phyloP scores from a whole-genome alignment of 2,888 invertebrate genomes.

The Phengaris arion region DNA sequence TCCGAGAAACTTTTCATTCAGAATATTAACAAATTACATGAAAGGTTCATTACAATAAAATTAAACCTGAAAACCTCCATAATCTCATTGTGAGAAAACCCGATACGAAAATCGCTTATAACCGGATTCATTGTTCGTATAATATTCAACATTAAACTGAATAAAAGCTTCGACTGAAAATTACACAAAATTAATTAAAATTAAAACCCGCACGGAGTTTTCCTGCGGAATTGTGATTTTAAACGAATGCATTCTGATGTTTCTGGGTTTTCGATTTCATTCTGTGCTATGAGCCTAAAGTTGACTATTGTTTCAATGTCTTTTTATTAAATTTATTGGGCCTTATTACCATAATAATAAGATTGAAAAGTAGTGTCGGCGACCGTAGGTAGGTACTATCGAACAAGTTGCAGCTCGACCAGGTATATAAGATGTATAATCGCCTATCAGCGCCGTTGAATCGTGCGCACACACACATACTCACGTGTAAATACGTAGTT shows the following conservation, averaged over 20 bases:
- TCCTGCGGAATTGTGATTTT: slow-evolving; percentile 5
- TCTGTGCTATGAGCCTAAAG: neutral
- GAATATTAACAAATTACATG: neutral
- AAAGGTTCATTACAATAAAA: slow-evolving; percentile 11
- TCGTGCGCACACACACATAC: too few species aligned
- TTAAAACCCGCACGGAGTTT: neutral
- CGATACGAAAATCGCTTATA: slow-evolving; percentile 6
- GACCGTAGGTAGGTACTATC: too few species aligned
- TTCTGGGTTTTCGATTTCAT: neutral
- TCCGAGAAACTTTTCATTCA: neutral
- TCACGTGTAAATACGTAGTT: too few species aligned
- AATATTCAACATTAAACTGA: slow-evolving; percentile 10
- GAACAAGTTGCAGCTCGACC: too few species aligned
- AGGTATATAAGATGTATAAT: too few species aligned
- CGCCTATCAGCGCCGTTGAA: too few species aligned
- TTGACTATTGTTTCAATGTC: neutral
- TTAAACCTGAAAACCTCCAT: neutral
- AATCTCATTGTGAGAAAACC: slow-evolving; percentile 9
- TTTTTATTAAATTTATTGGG: neutral
- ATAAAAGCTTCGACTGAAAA: slow-evolving; percentile 2
- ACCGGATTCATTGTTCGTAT: slow-evolving; percentile 4
- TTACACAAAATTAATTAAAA: slow-evolving; percentile 13
- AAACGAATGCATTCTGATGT: slow-evolving; percentile 6
- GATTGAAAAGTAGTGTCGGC: too few species aligned
- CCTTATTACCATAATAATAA: too few species aligned